These are phyloP conservation scores for Alloplasta piceator DNA, from an alignment of 2,888 invertebrate species.

Conservation along the genomic window DNA sequence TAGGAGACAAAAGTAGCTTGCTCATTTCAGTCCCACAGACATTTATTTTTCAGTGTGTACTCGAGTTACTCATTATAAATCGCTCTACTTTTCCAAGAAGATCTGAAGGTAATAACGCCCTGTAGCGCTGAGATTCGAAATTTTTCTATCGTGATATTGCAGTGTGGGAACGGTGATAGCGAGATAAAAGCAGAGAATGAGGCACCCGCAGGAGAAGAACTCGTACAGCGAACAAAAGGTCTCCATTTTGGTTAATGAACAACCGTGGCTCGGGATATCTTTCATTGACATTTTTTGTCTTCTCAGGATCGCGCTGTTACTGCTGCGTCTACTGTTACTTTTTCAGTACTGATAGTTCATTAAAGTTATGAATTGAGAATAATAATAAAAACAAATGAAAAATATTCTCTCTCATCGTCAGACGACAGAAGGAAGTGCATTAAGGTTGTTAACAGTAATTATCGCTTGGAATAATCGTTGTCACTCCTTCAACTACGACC, in stretches of 20 bases:
- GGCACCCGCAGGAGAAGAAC: neutral
- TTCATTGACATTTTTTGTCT: neutral
- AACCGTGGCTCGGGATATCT: constrained; percentile 11
- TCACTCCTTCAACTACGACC: too few relatives aligned
- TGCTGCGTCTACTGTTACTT: neutral
- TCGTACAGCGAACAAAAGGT: neutral
- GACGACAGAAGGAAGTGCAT: too few relatives aligned
- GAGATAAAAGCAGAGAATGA: neutral
- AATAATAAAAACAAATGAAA: too few relatives aligned
- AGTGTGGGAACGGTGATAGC: neutral
- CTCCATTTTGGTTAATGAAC: constrained; percentile 6
- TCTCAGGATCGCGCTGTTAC: neutral
- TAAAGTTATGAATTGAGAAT: too few relatives aligned
- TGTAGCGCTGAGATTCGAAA: constrained; percentile 11
- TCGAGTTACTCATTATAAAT: constrained; percentile 26
- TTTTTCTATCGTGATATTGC: neutral
- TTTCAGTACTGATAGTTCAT: neutral
- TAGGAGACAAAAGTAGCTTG: constrained; percentile 12
- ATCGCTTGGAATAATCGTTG: too few relatives aligned
- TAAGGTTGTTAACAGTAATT: too few relatives aligned
- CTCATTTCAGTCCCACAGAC: constrained; percentile 17
- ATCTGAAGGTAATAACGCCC: constrained; percentile 32
- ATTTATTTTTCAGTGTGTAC: constrained; percentile 23
- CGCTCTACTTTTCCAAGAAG: neutral
- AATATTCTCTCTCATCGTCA: too few relatives aligned